phyloP scores from a whole-genome alignment of 64 coral and sea anemone genomes.

The Anthopleura sola region DNA sequence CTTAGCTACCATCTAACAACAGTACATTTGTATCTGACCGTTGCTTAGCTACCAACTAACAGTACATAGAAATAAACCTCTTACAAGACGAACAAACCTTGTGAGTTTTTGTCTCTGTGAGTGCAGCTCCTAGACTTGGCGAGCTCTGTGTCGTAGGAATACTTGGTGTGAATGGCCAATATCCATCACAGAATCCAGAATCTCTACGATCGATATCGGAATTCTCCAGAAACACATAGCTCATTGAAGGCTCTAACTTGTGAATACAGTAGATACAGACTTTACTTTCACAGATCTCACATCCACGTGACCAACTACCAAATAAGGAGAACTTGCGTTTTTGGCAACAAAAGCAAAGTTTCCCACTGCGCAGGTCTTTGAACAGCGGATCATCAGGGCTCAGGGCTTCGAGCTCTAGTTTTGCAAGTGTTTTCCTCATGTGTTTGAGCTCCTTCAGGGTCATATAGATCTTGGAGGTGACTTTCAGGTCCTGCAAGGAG shows the following conservation, averaged over 20 bases:
- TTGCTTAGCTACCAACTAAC: conserved; percentile 12
- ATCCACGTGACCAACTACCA: conserved; percentile 21
- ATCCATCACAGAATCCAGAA: conserved; percentile 25
- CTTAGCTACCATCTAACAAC: too few species aligned
- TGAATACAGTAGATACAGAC: conserved; percentile 18
- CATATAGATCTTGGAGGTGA: conserved; percentile 26
- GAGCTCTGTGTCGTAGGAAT: conserved; percentile 10
- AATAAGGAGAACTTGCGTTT: conserved; percentile 28
- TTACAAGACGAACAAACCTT: conserved; percentile 27
- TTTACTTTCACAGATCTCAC: conserved; percentile 12
- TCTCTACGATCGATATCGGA: background rate
- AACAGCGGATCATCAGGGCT: background rate
- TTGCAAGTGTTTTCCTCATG: conserved; percentile 29
- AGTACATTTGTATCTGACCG: background rate
- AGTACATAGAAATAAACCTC: conserved; percentile 24
- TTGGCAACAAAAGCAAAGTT: conserved; percentile 21
- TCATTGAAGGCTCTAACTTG: conserved; percentile 11
- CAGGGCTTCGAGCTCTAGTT: conserved; percentile 6
- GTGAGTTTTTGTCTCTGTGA: background rate
- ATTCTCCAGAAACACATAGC: conserved; percentile 23
- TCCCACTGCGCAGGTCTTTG: background rate
- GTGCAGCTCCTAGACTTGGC: background rate
- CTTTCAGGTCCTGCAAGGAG: conserved; percentile 11
- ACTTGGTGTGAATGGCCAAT: background rate
- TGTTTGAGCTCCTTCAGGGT: conserved; percentile 25